phyloP scores from a whole-genome alignment of 2,113 vertebrate species.

The Tamias sibiricus region DNA sequence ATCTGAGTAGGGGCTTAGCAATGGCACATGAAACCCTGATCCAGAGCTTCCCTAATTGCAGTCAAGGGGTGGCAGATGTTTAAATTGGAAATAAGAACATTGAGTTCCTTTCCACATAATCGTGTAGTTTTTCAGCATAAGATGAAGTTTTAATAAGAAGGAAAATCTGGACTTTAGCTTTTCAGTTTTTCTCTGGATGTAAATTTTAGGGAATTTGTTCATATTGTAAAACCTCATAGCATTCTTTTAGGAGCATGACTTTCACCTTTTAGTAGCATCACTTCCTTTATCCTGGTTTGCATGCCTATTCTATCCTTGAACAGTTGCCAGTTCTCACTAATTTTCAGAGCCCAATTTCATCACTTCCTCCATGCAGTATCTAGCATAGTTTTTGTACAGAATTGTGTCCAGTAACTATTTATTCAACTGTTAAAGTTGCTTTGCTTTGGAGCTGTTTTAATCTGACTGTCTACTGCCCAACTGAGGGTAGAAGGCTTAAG shows the following conservation, averaged over 20 bases:
- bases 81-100: slow-evolving; percentile 75
- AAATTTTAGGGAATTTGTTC: slow-evolving; percentile 15
- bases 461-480: background rate
- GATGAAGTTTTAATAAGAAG: slow-evolving; percentile 52
- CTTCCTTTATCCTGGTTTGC: background rate
- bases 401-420: background rate
- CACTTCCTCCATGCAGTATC: background rate
- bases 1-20: background rate
- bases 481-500: background rate
- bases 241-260: background rate
- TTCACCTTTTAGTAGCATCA: background rate
- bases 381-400: background rate
- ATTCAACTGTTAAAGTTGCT: background rate
- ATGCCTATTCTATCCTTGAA: background rate
- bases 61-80: slow-evolving; percentile 80
- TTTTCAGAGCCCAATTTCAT: background rate
- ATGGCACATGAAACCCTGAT: background rate
- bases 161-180: slow-evolving; percentile 37
- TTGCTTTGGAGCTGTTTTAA: slow-evolving; percentile 48
- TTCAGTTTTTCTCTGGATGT: slow-evolving; percentile 31
- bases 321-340: background rate
- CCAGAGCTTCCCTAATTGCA: slow-evolving; percentile 51
- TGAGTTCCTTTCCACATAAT: slow-evolving; percentile 35
- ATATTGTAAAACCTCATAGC: background rate
- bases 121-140: background rate